Base-by-base conservation (phyloP, 2,888 invertebrate genomes). In the Lithophane semibrunnea region DNA sequence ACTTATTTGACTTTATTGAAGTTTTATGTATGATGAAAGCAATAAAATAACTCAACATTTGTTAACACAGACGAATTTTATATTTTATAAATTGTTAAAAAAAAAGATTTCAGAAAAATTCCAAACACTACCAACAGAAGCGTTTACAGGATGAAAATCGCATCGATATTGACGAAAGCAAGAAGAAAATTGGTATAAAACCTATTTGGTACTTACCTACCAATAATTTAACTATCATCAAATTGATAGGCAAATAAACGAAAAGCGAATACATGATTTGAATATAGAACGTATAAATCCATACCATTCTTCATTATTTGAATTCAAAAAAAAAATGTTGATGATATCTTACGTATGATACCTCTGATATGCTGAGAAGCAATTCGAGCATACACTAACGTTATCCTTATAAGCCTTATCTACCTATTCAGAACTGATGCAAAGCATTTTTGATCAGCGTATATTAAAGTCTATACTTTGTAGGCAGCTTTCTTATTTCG, bases 401-500 rank as follows among this genome's bases (percentile, higher is more conserved):
- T 67, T 49, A 29, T 67, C 7, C 18, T 54, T 21, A 29, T 49
- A 67, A 61, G 61, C 66, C 13, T 7, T 47, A 29, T 2, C 1
- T 47, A 52, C 18, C 1, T 44, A 64, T 76, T 37, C 29, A 79
- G 49, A 42, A 49, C 60, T 42, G 42, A 13, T 49, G 52, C 10
- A 44, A 71, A 71, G 63, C 29, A n/a, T 73, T 71, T 58, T 63
- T 42, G 54, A 69, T 61, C 65, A 56, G 49, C n/a, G 60, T 60
- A 61, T 66, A 69, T 65, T 69, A 47, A 52, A 73, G 29, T 68
- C 49, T 65, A 18, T 47, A 47, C 18, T 24, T 18, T 80, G 66
- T 54, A 44, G 56, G 37, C 47, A 75, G 24, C 64, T 13, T 72
- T 72, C 74, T 52, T 80, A 75, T 68, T 82, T 63, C 42, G 61